phyloP scores from a whole-genome alignment of 2,113 vertebrate species.

The Rhynchomys soricoides region DNA sequence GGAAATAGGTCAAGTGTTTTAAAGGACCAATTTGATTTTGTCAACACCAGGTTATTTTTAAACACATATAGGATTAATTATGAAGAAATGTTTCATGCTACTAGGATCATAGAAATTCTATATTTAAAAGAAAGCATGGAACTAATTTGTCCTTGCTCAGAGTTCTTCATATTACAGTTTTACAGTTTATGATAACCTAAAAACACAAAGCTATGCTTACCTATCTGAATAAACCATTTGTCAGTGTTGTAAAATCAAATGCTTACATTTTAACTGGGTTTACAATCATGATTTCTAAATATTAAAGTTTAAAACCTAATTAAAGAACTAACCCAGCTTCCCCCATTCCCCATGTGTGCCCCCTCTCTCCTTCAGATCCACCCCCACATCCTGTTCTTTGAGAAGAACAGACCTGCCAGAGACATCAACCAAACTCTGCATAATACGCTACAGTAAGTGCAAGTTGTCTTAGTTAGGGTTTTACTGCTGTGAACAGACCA shows the following conservation, averaged over 20 bases:
- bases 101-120: not conserved
- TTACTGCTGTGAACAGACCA: too few relatives aligned
- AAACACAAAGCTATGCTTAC: slow-evolving; percentile 1
- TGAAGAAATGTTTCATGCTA: not conserved
- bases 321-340: not conserved
- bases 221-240: not conserved
- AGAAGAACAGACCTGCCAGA: not conserved
- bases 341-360: not conserved
- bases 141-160: not conserved
- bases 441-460: not conserved
- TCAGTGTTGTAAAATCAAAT: not conserved
- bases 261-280: not conserved
- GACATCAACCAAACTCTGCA: not conserved
- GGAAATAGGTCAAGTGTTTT: not conserved
- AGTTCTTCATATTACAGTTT: not conserved
- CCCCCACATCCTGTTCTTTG: not conserved
- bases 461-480: too few relatives aligned
- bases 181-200: not conserved
- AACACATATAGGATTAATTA: not conserved
- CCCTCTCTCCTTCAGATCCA: not conserved
- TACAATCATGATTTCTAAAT: slow-evolving; percentile 6
- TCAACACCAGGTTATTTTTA: not conserved
- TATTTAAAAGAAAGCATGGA: slow-evolving; percentile 24
- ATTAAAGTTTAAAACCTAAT: not conserved
- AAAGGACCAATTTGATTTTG: slow-evolving; percentile 37